These are phyloP conservation scores for Hippocampus barbouri DNA, from an alignment of 2,113 vertebrate genomes.

Conservation along the genomic window DNA sequence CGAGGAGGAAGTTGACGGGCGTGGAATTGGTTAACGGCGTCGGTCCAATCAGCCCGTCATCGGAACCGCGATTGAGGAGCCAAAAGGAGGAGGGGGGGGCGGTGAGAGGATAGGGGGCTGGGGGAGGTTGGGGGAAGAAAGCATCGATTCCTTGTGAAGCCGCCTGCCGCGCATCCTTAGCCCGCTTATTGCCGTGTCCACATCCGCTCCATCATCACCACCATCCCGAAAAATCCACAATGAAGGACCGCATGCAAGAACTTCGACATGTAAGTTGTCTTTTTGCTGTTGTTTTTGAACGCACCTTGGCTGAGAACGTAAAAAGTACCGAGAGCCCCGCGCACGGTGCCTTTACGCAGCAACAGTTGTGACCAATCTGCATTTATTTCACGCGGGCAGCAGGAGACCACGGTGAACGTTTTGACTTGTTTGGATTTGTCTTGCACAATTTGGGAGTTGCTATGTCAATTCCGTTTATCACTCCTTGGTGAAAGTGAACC, in stretches of 20 bases:
- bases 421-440: background rate
- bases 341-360: conserved; percentile 29
- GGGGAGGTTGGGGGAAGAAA: background rate
- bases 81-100: background rate
- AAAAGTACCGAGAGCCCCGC: background rate
- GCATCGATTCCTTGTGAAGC: conserved; percentile 18
- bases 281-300: background rate
- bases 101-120: background rate
- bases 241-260: conserved; percentile 74
- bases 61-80: conserved; percentile 15
- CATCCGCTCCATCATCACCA: conserved; percentile 36
- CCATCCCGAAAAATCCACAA: conserved; percentile 24
- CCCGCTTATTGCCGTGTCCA: conserved; percentile 21
- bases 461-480: background rate
- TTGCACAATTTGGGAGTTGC: background rate
- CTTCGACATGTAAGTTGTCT: conserved; percentile 65
- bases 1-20: conserved; percentile 40
- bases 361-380: conserved; percentile 56
- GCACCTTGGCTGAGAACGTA: background rate
- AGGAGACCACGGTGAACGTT: background rate
- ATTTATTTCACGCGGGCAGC: background rate
- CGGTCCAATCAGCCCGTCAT: conserved; percentile 58
- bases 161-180: conserved; percentile 38
- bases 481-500: background rate
- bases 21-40: conserved; percentile 55